Evolutionary conservation across 2,888 invertebrate species (phyloP).

Genomic region (Ichneumoninae sp.): DNA sequence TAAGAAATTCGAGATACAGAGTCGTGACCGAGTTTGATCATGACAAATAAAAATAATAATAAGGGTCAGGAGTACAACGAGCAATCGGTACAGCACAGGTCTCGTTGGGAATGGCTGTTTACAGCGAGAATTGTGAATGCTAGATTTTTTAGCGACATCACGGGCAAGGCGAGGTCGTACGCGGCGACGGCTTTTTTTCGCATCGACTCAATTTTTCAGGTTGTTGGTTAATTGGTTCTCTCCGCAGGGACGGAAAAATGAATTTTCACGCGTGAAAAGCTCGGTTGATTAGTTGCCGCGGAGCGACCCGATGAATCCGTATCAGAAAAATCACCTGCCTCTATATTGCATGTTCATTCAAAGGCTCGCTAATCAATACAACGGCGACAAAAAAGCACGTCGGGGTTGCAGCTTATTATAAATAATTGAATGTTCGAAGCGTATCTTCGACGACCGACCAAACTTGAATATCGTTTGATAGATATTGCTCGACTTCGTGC

Average conservation of each 20-base stretch:
- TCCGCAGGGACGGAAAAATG: constrained; percentile 26
- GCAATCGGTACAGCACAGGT: constrained; percentile 23
- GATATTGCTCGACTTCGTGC: background rate
- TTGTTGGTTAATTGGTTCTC: constrained; percentile 50
- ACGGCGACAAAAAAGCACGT: background rate
- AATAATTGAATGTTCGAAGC: constrained; percentile 5
- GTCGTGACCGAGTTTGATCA: constrained; percentile 20
- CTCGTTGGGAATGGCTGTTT: background rate
- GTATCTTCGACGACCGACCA: background rate
- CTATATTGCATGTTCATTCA: background rate
- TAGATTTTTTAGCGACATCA: constrained; percentile 15
- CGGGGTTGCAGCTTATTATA: constrained; percentile 2
- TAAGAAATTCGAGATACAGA: background rate
- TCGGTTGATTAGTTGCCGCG: constrained; percentile 38
- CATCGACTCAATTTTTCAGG: constrained; percentile 13
- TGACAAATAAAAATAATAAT: background rate
- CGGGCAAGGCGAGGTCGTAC: background rate
- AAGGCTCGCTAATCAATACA: constrained; percentile 2
- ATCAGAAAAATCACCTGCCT: background rate
- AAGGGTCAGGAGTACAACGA: constrained; percentile 3
- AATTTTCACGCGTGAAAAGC: constrained; percentile 55
- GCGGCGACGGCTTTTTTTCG: background rate
- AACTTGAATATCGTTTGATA: background rate
- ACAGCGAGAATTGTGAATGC: constrained; percentile 5
- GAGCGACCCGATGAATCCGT: constrained; percentile 23